Conservation (phyloP, 23 tunicate species). For the Halocynthia roretzi region DNA sequence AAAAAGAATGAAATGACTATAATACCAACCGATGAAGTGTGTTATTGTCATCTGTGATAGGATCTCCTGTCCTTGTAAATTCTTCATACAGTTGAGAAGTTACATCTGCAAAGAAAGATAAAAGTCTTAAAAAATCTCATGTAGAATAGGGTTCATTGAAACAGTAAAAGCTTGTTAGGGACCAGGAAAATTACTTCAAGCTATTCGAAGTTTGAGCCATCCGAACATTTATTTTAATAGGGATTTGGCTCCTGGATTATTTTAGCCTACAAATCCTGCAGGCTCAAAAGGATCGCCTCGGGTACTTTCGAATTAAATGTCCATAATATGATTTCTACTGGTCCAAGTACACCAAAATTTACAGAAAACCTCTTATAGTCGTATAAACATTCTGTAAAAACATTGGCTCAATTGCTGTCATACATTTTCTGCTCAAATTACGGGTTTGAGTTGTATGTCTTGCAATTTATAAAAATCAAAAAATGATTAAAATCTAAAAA, state of each 20-base stretch:
- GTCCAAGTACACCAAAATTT: no score
- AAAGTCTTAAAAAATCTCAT: not conserved
- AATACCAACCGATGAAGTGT: slow-evolving; percentile 43
- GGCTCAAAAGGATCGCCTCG: no score
- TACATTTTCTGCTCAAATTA: no score
- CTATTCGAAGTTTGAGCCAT: not conserved
- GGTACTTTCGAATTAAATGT: no score
- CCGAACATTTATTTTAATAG: not conserved
- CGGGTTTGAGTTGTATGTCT: no score
- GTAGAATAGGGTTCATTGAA: not conserved
- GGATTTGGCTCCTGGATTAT: no score
- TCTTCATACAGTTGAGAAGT: slow-evolving; percentile 46
- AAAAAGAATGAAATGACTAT: no score
- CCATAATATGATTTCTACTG: no score
- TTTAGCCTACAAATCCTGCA: no score
- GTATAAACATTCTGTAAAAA: no score
- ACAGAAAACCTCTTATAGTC: no score
- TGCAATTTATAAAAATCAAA: not conserved
- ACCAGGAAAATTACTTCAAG: not conserved
- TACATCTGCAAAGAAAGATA: slow-evolving; percentile 36
- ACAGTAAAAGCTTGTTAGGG: not conserved
- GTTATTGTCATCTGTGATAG: slow-evolving; percentile 89
- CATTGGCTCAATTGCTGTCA: no score
- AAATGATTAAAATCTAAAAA: not conserved
- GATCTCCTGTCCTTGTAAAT: slow-evolving; percentile 48